Evolutionary conservation across 1,140 invertebrate genomes (phyloP), one percentile per base, ranked within the genome.

Genomic region (Pentalonia nigronervosa): DNA sequence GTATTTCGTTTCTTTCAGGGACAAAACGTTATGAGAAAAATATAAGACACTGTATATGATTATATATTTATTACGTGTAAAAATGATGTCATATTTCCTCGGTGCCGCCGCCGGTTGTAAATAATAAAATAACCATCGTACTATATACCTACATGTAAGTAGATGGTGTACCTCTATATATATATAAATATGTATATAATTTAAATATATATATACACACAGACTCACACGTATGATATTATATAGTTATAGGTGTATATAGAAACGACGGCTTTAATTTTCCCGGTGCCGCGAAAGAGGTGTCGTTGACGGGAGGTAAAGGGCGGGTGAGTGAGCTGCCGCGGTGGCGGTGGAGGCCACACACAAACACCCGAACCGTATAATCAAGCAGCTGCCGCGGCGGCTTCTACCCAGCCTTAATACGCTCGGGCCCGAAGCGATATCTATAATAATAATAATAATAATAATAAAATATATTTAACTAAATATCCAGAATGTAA

Each of bases 321-420:
- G 48, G 76, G 34, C 36, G n/a, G 34, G 4, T 20, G 60, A 30
- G 60, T 17, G 60, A 76, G 60, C 60, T 76, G 60, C 60, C n/a
- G 60, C 60, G n/a, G n/a, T 30, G 60, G 60, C 60, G 4, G 45
- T n/a, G 48, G 81, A 93, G 76, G 48, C 67, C 67, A 81, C 91
- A 93, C 91, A 93, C 91, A 93, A 81, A 93, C 76, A 93, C 91
- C 81, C 91, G 81, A 93, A 93, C 67, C 91, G 34, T 93, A 84
- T 93, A 93, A 93, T 93, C 91, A 93, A 93, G 47, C 91, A 93
- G 91, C 91, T 93, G 91, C 91, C 81, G 91, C 81, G 34, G 67
- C 47, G 45, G 34, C 67, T 84, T 30, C 48, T 92, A 92, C 91
- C 76, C 83, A 81, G 41, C 21, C 91, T 92, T 89, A 89, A 89